Conservation (phyloP, 2,888 invertebrate species). For the Zele albiditarsus region DNA sequence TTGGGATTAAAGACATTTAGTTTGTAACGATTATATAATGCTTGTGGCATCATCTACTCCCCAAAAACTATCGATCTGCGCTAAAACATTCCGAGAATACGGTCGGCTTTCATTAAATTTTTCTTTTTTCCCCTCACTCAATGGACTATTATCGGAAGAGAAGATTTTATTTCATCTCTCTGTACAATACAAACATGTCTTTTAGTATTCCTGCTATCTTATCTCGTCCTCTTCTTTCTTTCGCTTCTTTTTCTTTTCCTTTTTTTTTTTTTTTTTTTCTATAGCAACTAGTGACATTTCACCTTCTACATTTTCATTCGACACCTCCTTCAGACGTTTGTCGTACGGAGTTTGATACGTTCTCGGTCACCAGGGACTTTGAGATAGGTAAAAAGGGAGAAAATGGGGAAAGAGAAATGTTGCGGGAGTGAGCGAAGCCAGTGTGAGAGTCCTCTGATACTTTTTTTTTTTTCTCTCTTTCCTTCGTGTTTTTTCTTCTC, state of each 20-base stretch:
- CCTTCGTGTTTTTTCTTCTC: conserved; percentile 15
- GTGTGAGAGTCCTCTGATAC: conserved; percentile 37
- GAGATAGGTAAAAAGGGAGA: conserved; percentile 26
- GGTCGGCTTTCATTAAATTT: no score
- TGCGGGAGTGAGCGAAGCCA: conserved; percentile 37
- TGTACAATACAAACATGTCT: no score
- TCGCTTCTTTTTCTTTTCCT: no score
- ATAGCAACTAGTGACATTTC: neutral
- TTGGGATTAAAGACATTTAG: neutral
- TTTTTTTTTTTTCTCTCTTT: conserved; percentile 15
- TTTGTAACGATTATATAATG: no score
- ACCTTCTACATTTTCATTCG: conserved; percentile 5
- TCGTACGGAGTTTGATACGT: conserved; percentile 16
- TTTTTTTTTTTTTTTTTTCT: conserved; percentile 9
- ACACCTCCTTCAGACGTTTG: conserved; percentile 15
- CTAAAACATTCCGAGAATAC: no score
- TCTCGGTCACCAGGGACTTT: conserved; percentile 10
- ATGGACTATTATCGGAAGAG: neutral
- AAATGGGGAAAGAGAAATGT: neutral
- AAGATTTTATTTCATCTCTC: neutral
- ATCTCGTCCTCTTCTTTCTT: no score
- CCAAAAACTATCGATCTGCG: no score
- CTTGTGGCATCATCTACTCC: no score
- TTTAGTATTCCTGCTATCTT: no score
- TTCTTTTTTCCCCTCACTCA: no score